phyloP scores from a whole-genome alignment of 1,140 invertebrate genomes.

The Habropoda laboriosa region DNA sequence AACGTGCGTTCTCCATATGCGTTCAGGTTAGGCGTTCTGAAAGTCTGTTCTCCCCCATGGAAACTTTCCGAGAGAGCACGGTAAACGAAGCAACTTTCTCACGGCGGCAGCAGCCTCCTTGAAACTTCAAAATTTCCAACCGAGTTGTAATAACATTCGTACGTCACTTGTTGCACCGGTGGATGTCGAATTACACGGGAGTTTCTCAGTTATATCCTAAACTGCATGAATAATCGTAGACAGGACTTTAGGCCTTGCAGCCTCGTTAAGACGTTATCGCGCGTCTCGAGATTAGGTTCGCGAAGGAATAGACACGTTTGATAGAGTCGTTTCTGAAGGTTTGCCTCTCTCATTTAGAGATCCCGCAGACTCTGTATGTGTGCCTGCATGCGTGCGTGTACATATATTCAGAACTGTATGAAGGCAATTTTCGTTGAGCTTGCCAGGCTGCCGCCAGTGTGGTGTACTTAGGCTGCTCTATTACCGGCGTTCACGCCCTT shows the following conservation, averaged over 20 bases:
- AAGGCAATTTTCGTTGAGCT: conserved; percentile 31
- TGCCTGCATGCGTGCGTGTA: too few species aligned
- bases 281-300: too few species aligned
- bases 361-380: neutral
- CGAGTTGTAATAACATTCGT: neutral
- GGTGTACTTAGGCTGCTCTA: conserved; percentile 41
- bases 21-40: too few species aligned
- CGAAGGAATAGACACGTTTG: neutral
- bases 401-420: too few species aligned
- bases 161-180: neutral
- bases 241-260: neutral
- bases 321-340: neutral
- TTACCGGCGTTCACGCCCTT: conserved; percentile 31
- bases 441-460: neutral
- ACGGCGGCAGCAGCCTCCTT: neutral
- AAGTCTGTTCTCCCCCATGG: neutral
- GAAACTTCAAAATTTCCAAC: neutral
- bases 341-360: neutral
- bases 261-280: neutral
- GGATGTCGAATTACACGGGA: neutral
- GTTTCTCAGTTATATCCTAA: neutral
- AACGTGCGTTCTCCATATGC: too few species aligned
- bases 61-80: neutral
- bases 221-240: neutral
- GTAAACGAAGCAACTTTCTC: neutral